phyloP scores from a whole-genome alignment of 2,888 invertebrate species.

The Hemithea aestivaria region DNA sequence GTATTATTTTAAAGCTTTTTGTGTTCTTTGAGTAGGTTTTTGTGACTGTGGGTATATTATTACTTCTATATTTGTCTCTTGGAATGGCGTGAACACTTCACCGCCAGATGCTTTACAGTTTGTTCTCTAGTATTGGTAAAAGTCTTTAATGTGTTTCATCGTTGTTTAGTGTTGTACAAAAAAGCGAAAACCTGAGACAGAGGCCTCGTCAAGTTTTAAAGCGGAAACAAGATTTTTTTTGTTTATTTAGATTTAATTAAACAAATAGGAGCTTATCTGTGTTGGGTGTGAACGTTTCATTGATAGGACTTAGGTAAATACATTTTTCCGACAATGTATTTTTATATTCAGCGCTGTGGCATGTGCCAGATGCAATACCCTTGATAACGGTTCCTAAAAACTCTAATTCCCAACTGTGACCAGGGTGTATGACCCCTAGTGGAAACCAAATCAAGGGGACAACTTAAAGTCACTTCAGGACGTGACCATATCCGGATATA shows the following conservation, averaged over 20 bases:
- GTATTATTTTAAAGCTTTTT: constrained; percentile 60
- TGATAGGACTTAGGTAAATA: too few species aligned
- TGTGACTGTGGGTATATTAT: constrained; percentile 58
- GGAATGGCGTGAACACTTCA: too few species aligned
- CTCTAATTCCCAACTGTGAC: constrained; percentile 52
- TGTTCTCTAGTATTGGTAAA: too few species aligned
- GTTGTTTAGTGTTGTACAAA: too few species aligned
- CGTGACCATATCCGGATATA: constrained; percentile 73
- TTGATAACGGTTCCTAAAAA: constrained; percentile 25
- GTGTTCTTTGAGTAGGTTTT: constrained; percentile 57
- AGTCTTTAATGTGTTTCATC: too few species aligned
- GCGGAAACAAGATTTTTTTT: constrained; percentile 26
- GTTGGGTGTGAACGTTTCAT: too few species aligned
- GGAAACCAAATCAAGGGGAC: constrained; percentile 89
- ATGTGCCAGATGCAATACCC: constrained; percentile 37
- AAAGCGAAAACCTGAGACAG: too few species aligned
- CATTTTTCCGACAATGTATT: neutral
- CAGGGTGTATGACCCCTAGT: constrained; percentile 82
- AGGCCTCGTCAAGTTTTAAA: too few species aligned
- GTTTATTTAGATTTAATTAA: constrained; percentile 24
- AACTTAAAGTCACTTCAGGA: constrained; percentile 84
- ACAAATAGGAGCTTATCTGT: too few species aligned
- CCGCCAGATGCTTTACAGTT: too few species aligned
- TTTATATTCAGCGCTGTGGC: constrained; percentile 8
- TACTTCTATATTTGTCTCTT: constrained; percentile 28